Base-by-base conservation (phyloP, 2,797 vertebrate species). In the Chaunax sp. region DNA sequence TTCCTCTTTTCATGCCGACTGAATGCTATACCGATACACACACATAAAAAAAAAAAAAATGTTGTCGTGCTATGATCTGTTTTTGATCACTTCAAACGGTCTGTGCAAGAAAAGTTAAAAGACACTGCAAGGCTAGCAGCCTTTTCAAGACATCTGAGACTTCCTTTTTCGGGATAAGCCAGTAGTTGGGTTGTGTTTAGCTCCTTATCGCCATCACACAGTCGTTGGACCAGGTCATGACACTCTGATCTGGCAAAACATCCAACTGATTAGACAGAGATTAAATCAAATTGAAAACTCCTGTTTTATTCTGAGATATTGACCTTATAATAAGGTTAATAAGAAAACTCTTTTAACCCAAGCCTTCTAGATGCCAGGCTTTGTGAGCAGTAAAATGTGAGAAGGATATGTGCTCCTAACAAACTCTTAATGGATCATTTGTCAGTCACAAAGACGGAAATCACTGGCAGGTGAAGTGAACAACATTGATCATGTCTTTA, bases 241-340 rank as follows among this genome's bases (percentile, higher is more conserved):
- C 54, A 23, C 50, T 74, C 56, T 71, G 69, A 71, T 59, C 49
- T 35, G 26, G 41, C 23, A 69, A 67, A n/a, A 66, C 57, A 56
- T 69, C 40, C 12, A 46, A 57, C 51, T 63, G 45, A 83, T 70
- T 66, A 66, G 16, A 60, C n/a, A 53, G 55, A 56, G 73, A 83
- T 87, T 83, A 79, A 79, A 79, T 49, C 40, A 65, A 69, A 78
- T 57, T 71, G 59, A 76, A 57, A 70, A 70, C 40, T 16, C 18
- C 28, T 28, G 52, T 40, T 16, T 40, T 30, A 30, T 30, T 30
- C 28, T 30, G 28, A 23, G 35, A 38, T 53, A 37, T 58, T 64
- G 43, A 52, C n/a, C 35, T 22, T 6, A 61, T 38, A 30, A 18
- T 30, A 54, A 23, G 19, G 6, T 16, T 18, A 37, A 22, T 22